Conservation (phyloP, 1,140 invertebrate genomes). For the Arctopsyche grandis region DNA sequence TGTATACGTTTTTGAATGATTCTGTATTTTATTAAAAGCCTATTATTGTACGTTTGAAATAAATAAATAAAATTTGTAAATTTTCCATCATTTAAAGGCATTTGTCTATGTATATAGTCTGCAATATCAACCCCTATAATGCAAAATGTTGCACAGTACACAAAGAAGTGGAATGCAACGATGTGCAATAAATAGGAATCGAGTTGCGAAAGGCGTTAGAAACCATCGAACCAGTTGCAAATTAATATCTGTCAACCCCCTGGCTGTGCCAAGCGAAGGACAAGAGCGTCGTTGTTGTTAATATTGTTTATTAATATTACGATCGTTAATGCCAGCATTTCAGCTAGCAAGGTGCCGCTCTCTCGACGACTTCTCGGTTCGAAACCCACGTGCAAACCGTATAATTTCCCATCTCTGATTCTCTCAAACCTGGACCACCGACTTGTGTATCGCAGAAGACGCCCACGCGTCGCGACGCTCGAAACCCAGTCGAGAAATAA, state of each 20-base stretch:
- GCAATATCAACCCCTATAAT: no score
- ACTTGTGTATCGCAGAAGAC: no score
- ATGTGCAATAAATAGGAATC: neutral
- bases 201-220: neutral
- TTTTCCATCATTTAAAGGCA: no score
- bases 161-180: no score
- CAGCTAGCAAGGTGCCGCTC: no score
- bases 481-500: neutral
- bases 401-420: slow-evolving; percentile 3
- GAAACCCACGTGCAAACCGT: neutral
- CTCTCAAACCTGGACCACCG: neutral
- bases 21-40: no score
- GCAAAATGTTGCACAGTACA: no score
- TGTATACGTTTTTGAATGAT: no score
- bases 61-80: no score
- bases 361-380: neutral
- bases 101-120: no score
- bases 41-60: no score
- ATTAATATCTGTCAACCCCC: neutral
- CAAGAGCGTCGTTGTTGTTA: neutral
- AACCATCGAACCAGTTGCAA: neutral
- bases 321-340: neutral
- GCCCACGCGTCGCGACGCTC: neutral
- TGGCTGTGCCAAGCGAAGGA: neutral
- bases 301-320: slow-evolving; percentile 4